phyloP scores from a whole-genome alignment of 2,113 vertebrate genomes.

The Nestor notabilis region DNA sequence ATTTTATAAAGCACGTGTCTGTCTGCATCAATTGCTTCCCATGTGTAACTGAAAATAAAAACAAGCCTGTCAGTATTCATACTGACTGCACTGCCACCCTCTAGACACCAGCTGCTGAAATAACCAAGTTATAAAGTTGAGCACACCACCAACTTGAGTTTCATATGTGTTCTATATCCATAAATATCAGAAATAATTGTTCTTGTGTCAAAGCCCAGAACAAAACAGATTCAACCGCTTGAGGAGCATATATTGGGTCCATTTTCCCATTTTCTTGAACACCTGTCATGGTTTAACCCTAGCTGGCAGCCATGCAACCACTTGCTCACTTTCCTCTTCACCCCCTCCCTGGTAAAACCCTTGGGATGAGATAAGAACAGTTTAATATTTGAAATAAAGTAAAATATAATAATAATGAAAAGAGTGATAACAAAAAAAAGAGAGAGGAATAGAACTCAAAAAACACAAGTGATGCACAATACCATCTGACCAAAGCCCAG shows the following conservation, averaged over 20 bases:
- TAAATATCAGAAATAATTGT: not conserved
- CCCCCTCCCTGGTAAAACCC: not conserved
- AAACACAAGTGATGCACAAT: not conserved
- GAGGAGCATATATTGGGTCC: rapidly evolving
- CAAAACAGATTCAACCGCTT: not conserved
- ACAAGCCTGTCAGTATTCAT: not conserved
- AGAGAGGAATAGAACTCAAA: not conserved
- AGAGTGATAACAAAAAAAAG: not conserved
- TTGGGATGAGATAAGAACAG: not conserved
- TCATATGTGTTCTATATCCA: not conserved
- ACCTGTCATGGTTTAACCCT: not conserved
- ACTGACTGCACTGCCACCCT: not conserved
- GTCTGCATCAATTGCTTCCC: constrained; percentile 87
- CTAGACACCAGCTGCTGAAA: not conserved
- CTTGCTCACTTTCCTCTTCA: not conserved
- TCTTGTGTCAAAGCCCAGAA: not conserved
- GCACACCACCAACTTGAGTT: not conserved
- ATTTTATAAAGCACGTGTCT: constrained; percentile 82
- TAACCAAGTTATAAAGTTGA: not conserved
- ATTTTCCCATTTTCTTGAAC: not conserved
- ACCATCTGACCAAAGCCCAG: not conserved
- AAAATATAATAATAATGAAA: not conserved
- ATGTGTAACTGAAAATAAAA: constrained; percentile 83
- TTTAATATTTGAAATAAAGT: not conserved
- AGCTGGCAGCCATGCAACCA: not conserved